Evolutionary conservation across 2,888 invertebrate genomes (phyloP).

Genomic region (Sthenelais limicola): DNA sequence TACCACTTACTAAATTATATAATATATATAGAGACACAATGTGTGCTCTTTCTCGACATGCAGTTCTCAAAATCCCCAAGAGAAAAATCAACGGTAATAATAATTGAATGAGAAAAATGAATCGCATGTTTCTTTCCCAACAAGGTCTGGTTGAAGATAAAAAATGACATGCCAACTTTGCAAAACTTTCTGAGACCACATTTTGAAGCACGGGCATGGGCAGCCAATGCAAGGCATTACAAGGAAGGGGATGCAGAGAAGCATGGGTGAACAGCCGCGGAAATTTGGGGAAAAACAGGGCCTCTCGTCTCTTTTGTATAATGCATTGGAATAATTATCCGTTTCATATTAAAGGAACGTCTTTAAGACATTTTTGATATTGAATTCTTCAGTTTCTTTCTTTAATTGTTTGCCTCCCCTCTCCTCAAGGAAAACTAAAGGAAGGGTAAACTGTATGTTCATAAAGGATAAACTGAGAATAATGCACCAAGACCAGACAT

Average conservation of each 20-base stretch:
- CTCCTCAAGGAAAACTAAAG: conserved; percentile 11
- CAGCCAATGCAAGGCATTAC: too few species aligned
- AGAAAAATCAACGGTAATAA: conserved; percentile 29
- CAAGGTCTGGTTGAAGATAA: conserved; percentile 25
- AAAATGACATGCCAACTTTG: conserved; percentile 36
- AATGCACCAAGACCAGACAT: conserved; percentile 26
- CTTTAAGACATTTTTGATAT: background rate
- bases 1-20: conserved; percentile 3
- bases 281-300: background rate
- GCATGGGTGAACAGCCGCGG: conserved; percentile 26
- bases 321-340: conserved; percentile 18
- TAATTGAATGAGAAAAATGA: conserved; percentile 35
- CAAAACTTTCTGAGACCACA: conserved; percentile 40
- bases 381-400: background rate
- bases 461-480: conserved; percentile 9
- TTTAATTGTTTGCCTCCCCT: conserved; percentile 32
- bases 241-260: too few species aligned
- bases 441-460: conserved; percentile 17
- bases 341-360: background rate
- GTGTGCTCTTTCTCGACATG: conserved; percentile 6
- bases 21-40: conserved; percentile 29
- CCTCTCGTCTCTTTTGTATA: conserved; percentile 28
- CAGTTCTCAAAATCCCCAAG: conserved; percentile 19
- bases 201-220: conserved; percentile 36
- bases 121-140: conserved; percentile 22